Conservation (phyloP, 2,113 vertebrate genomes). For the Terrapene triunguis region DNA sequence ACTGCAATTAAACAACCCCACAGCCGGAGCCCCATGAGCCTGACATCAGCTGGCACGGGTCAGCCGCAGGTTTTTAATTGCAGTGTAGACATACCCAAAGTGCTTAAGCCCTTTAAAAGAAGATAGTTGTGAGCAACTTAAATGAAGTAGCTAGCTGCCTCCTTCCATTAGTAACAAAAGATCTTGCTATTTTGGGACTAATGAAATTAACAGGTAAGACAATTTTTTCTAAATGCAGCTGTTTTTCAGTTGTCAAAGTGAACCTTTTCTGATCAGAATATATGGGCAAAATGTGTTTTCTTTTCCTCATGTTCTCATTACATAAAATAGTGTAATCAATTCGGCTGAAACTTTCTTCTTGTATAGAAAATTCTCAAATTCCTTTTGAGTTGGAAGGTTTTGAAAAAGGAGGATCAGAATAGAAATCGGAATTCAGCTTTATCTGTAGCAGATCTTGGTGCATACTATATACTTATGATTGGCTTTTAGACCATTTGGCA, state of each 20-base stretch:
- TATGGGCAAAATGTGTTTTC: not conserved
- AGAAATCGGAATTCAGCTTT: slow-evolving; percentile 61
- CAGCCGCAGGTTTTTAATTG: not conserved
- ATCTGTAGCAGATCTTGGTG: slow-evolving; percentile 71
- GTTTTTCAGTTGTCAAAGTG: not conserved
- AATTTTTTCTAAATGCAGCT: fast-evolving
- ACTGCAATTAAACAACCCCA: not conserved
- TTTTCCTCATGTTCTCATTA: not conserved
- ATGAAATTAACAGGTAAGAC: not conserved
- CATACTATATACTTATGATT: slow-evolving; percentile 51
- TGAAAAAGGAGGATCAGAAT: slow-evolving; percentile 63
- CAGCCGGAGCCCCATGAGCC: not conserved
- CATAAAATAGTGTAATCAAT: not conserved
- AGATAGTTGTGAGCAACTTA: not conserved
- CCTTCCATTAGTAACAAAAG: not conserved
- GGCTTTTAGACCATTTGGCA: slow-evolving; percentile 26
- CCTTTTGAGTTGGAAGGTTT: slow-evolving; percentile 62
- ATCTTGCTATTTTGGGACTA: not conserved
- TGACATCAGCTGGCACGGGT: not conserved
- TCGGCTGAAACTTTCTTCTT: not conserved
- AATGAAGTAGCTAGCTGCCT: not conserved
- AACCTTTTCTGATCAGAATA: not conserved
- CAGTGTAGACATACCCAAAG: not conserved
- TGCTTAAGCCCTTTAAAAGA: slow-evolving; percentile 17
- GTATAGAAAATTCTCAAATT: slow-evolving; percentile 54